These are phyloP conservation scores for Arrhopalites spinosus DNA, from an alignment of 2,888 invertebrate species.

Conservation along the genomic window DNA sequence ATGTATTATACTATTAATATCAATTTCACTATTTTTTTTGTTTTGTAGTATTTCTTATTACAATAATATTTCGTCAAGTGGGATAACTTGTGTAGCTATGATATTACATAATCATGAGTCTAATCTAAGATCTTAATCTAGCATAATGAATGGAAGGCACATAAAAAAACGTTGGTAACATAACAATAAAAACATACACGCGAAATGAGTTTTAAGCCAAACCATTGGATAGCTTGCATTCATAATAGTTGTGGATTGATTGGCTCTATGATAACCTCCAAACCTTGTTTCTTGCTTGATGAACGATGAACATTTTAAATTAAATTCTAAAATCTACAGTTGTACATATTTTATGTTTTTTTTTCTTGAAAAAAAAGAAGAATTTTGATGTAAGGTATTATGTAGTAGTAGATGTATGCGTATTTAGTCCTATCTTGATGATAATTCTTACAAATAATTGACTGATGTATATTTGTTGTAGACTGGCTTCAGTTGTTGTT, in stretches of 20 bases:
- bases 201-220: background rate
- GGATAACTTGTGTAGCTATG: conserved; percentile 5
- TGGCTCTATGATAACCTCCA: background rate
- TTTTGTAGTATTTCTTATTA: conserved; percentile 4
- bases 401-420: too few species aligned
- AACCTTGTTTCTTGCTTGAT: background rate
- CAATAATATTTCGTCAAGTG: conserved; percentile 6
- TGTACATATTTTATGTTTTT: background rate
- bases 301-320: background rate
- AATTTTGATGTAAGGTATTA: background rate
- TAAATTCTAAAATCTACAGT: background rate
- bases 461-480: background rate
- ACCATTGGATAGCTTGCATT: conserved; percentile 16
- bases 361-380: background rate
- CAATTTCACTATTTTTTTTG: background rate
- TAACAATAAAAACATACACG: conserved; percentile 12
- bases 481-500: background rate
- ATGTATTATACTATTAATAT: conserved; percentile 4
- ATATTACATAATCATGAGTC: background rate
- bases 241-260: conserved; percentile 1
- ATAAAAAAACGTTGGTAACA: conserved; percentile 35
- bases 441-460: background rate
- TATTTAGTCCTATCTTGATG: too few species aligned
- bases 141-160: conserved; percentile 27
- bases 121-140: conserved; percentile 7